These are phyloP conservation scores for Elephas maximus DNA, from an alignment of 2,113 vertebrate genomes.

Conservation along the genomic window DNA sequence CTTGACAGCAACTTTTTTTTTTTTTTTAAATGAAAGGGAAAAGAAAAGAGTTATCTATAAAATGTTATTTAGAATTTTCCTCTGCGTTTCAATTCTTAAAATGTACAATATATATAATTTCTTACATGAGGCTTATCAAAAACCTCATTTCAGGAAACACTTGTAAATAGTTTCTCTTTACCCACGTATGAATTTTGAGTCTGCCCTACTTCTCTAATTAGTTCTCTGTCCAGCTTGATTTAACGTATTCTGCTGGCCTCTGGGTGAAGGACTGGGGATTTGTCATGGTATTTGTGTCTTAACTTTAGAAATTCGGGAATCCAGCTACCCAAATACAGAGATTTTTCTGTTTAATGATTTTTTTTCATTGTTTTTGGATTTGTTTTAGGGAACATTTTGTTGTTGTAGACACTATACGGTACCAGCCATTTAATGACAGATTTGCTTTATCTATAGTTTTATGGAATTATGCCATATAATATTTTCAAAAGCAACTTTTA, in stretches of 20 bases:
- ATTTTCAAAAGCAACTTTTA: slow-evolving; percentile 28
- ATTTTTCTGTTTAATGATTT: not conserved
- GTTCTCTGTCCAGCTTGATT: not conserved
- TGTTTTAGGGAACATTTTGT: slow-evolving; percentile 26
- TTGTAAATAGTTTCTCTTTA: slow-evolving; percentile 36
- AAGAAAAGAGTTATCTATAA: slow-evolving; percentile 5
- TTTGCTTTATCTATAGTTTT: slow-evolving; percentile 48
- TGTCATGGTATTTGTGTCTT: slow-evolving; percentile 31
- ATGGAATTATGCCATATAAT: not conserved
- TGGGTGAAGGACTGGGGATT: slow-evolving; percentile 46
- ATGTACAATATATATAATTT: slow-evolving; percentile 2
- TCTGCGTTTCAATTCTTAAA: slow-evolving; percentile 38
- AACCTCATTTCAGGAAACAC: not conserved
- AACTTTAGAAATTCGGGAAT: not conserved
- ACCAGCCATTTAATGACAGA: not conserved
- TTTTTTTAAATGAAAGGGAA: not conserved
- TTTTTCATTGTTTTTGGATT: slow-evolving; percentile 6
- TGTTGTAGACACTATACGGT: not conserved
- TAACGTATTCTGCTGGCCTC: not conserved
- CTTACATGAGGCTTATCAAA: slow-evolving; percentile 5
- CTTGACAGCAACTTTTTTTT: not conserved
- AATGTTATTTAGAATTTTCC: slow-evolving; percentile 47
- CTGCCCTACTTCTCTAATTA: not conserved
- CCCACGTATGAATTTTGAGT: not conserved
- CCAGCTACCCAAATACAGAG: not conserved